A percentile compares a stretch with the other conserved stretches of the same genome.
Conservation (phyloP, 2,888 invertebrate genomes). For the Epirrhoe tristata region DNA sequence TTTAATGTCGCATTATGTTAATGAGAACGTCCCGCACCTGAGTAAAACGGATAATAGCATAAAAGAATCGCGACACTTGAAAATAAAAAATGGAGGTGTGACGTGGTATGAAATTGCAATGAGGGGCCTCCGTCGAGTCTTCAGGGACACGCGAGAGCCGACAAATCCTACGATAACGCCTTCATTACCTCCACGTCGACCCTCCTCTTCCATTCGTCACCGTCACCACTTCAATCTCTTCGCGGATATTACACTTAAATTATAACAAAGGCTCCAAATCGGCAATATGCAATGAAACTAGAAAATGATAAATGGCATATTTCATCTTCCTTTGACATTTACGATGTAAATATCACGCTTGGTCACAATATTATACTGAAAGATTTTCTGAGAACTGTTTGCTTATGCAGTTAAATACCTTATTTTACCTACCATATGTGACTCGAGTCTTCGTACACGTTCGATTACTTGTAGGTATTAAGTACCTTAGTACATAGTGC, state of each 20-base stretch:
- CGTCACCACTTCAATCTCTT: slow-evolving; percentile 79
- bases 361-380: slow-evolving; percentile 20
- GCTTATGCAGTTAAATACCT: neutral
- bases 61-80: slow-evolving; percentile 44
- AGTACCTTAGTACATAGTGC: neutral
- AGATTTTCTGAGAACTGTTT: slow-evolving; percentile 1
- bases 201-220: slow-evolving; percentile 78
- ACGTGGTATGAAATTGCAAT: slow-evolving; percentile 67
- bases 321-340: slow-evolving; percentile 61
- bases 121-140: slow-evolving; percentile 47
- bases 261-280: slow-evolving; percentile 75
- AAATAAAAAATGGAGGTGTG: slow-evolving; percentile 56
- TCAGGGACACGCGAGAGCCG: slow-evolving; percentile 43
- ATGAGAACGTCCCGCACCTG: slow-evolving; percentile 20
- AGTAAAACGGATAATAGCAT: slow-evolving; percentile 15
- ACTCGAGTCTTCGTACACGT: too few relatives aligned
- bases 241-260: slow-evolving; percentile 82
- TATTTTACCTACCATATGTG: neutral
- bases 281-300: slow-evolving; percentile 64
- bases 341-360: slow-evolving; percentile 44
- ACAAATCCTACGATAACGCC: slow-evolving; percentile 75
- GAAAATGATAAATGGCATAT: slow-evolving; percentile 69
- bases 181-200: slow-evolving; percentile 82
- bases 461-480: neutral
- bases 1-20: slow-evolving; percentile 9